A percentile compares a stretch with the other conserved stretches of the same genome.
Conservation (phyloP, 2,113 vertebrate species). For the Stegostoma tigrinum region DNA sequence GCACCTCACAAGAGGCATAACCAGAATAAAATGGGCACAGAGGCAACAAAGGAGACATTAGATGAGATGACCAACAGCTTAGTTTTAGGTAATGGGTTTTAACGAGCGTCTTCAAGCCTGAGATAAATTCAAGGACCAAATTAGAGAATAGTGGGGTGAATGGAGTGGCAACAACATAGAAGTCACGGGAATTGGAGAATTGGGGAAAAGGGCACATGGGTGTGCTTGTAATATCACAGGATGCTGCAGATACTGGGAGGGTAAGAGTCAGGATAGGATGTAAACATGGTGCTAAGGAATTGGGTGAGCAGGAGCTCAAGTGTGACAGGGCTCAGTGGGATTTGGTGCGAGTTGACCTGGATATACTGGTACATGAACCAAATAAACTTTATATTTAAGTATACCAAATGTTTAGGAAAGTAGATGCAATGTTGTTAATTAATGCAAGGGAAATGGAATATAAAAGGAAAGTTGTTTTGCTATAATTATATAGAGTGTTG, state of each 20-base stretch:
- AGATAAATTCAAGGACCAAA: neutral
- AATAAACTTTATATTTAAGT: no score
- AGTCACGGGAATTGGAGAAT: neutral
- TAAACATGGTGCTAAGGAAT: neutral
- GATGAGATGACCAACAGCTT: neutral
- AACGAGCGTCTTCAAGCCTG: neutral
- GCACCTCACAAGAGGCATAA: neutral
- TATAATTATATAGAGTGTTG: no score
- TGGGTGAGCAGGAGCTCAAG: neutral
- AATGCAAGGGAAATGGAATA: no score
- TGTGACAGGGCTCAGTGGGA: neutral
- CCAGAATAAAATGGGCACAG: neutral
- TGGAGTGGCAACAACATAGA: neutral
- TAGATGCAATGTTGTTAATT: no score
- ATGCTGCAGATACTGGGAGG: neutral
- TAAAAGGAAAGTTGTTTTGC: no score
- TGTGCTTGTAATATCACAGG: neutral
- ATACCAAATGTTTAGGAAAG: no score
- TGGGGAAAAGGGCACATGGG: neutral
- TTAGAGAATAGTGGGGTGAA: neutral
- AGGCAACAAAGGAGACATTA: neutral
- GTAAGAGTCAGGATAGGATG: neutral
- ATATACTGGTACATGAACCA: no score
- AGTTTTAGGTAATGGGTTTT: neutral
- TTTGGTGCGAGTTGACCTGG: no score